A percentile compares a stretch with the other conserved stretches of the same genome.
Evolutionary conservation across 2,888 invertebrate species (phyloP).

Genomic region (Drepana falcataria): DNA sequence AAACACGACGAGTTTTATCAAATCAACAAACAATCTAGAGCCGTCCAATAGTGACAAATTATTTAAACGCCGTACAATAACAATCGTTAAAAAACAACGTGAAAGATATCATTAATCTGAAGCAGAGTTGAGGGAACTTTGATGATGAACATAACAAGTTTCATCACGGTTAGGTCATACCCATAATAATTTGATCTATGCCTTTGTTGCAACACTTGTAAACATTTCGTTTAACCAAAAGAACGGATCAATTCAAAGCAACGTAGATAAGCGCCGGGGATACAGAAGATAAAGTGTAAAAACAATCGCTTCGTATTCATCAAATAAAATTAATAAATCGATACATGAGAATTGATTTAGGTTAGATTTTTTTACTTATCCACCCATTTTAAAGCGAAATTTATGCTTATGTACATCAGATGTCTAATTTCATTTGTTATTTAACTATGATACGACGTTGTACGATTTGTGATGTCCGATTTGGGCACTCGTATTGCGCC

Average conservation of each 20-base stretch:
- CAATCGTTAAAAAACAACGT: no score
- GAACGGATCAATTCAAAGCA: conserved; percentile 31
- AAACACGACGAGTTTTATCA: no score
- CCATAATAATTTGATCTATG: conserved; percentile 24
- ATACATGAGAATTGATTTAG: not conserved
- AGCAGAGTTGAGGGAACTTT: conserved; percentile 3
- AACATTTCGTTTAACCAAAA: conserved; percentile 21
- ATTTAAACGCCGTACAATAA: not conserved
- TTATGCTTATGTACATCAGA: no score
- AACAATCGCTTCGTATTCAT: conserved; percentile 17
- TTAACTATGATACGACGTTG: no score
- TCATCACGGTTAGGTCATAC: conserved; percentile 30
- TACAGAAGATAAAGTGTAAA: conserved; percentile 31
- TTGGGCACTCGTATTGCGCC: not conserved
- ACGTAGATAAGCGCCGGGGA: conserved; percentile 43
- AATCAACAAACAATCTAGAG: no score
- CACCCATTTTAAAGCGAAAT: no score
- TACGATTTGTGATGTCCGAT: not conserved
- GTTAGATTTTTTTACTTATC: no score
- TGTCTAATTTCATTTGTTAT: no score
- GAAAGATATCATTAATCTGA: not conserved
- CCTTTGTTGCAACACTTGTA: conserved; percentile 27
- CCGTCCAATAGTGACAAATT: not conserved
- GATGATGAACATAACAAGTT: conserved; percentile 27
- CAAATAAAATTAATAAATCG: conserved; percentile 4